phyloP scores from a whole-genome alignment of 2,888 invertebrate genomes.

The Melanophora roralis region DNA sequence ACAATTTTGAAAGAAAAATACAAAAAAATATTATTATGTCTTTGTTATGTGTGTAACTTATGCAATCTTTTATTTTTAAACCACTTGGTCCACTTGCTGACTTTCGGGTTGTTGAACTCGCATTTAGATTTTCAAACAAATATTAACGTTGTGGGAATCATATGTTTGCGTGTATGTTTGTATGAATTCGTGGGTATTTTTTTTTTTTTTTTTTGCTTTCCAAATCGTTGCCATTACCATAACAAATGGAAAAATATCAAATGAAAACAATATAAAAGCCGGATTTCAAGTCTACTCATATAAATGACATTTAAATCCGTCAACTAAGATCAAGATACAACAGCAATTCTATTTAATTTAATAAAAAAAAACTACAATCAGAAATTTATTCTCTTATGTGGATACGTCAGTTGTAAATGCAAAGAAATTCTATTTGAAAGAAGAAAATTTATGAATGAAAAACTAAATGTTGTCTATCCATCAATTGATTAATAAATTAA shows the following conservation, averaged over 20 bases:
- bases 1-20: conserved; percentile 24
- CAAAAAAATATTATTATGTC: conserved; percentile 29
- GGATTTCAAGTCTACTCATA: conserved; percentile 55
- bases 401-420: conserved; percentile 16
- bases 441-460: conserved; percentile 58
- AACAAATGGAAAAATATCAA: conserved; percentile 6
- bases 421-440: conserved; percentile 6
- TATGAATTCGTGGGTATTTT: not conserved
- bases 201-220: conserved; percentile 14
- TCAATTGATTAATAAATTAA: conserved; percentile 34
- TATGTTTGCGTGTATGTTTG: not conserved
- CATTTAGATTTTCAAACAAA: conserved; percentile 49
- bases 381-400: conserved; percentile 21
- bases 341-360: conserved; percentile 33
- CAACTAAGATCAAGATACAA: conserved; percentile 31
- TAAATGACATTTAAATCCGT: conserved; percentile 58
- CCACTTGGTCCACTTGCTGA: conserved; percentile 52
- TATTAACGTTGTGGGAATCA: conserved; percentile 51
- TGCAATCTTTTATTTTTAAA: conserved; percentile 58
- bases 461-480: not conserved
- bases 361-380: conserved; percentile 30
- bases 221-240: conserved; percentile 40
- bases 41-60: conserved; percentile 48
- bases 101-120: conserved; percentile 55
- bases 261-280: conserved; percentile 35